Conservation (phyloP, 2,888 invertebrate species). For the Dryobota labecula region DNA sequence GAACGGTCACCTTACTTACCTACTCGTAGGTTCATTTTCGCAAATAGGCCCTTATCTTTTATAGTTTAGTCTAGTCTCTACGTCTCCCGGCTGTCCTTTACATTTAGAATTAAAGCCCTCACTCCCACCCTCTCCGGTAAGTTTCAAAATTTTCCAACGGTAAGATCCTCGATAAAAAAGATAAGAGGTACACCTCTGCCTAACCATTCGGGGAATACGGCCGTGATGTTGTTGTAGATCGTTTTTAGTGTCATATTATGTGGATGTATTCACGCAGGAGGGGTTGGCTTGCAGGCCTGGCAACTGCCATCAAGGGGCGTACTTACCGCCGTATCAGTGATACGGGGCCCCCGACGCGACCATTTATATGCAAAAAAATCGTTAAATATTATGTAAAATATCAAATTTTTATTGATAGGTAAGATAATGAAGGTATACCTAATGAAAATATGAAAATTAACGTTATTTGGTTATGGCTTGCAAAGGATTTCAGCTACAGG, state of each 20-base stretch:
- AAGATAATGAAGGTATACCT: background rate
- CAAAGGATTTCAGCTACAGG: background rate
- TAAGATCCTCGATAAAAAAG: no score
- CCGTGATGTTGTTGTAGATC: no score
- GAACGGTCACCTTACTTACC: background rate
- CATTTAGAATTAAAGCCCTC: background rate
- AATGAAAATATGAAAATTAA: background rate
- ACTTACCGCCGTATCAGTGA: background rate
- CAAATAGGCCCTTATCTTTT: background rate
- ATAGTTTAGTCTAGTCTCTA: background rate
- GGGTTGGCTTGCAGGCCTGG: background rate
- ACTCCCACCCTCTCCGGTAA: background rate
- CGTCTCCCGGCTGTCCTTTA: background rate
- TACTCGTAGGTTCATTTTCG: background rate
- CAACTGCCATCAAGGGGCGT: no score
- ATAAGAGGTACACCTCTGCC: no score
- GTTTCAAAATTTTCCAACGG: background rate
- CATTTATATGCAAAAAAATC: background rate
- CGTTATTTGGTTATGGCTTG: background rate
- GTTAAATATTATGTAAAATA: background rate
- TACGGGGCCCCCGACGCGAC: background rate
- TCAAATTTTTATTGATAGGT: background rate
- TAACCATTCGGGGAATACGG: no score
- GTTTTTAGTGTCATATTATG: no score
- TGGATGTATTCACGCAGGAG: background rate